These are phyloP conservation scores for Lasioglossum baleicum DNA, from an alignment of 1,140 invertebrate species.

Conservation along the genomic window DNA sequence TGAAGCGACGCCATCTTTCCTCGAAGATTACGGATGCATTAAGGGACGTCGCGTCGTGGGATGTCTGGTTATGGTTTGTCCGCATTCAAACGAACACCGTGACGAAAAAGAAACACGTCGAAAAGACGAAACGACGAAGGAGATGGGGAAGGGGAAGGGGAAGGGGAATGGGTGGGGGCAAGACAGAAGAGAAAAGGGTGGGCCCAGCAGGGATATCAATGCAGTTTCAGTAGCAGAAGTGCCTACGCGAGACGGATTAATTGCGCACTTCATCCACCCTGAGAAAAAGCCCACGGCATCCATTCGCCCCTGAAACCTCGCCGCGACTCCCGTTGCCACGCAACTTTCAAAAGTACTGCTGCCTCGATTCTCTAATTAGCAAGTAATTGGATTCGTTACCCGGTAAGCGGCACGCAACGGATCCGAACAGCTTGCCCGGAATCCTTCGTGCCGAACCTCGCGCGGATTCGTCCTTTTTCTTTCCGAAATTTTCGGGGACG, in stretches of 20 bases:
- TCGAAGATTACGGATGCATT: constrained; percentile 15
- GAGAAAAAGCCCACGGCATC: constrained; percentile 56
- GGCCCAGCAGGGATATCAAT: constrained; percentile 51
- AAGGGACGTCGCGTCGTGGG: background rate
- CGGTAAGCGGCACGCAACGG: constrained; percentile 33
- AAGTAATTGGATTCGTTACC: constrained; percentile 64
- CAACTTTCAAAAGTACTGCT: constrained; percentile 49
- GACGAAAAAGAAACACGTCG: constrained; percentile 14
- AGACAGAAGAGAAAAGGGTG: background rate
- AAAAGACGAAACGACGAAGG: background rate
- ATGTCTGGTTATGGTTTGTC: constrained; percentile 8
- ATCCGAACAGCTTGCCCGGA: constrained; percentile 2
- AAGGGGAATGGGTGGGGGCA: background rate
- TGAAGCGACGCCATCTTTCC: background rate
- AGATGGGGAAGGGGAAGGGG: background rate
- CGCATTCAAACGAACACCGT: background rate
- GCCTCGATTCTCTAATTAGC: constrained; percentile 63
- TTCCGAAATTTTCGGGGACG: background rate
- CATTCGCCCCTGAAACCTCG: constrained; percentile 7
- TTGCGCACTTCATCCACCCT: constrained; percentile 68
- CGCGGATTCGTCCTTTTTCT: background rate
- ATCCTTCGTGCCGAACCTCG: no score
- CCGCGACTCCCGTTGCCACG: constrained; percentile 49
- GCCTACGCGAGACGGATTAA: constrained; percentile 70
- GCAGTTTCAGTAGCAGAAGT: constrained; percentile 63